Conservation (phyloP, 2,888 invertebrate species). For the Aleiodes testaceus region DNA sequence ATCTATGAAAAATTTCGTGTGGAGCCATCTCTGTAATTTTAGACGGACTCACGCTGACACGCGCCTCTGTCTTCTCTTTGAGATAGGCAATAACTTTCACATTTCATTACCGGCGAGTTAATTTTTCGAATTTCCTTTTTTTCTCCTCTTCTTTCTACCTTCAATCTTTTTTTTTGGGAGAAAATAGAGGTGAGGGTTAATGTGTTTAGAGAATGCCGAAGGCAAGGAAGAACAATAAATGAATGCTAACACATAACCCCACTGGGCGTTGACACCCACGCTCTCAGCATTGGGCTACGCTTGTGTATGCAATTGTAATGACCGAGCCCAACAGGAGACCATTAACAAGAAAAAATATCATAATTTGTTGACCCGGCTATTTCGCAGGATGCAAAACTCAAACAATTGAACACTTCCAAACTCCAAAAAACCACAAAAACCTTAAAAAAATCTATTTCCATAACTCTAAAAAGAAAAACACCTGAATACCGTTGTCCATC, state of each 20-base stretch:
- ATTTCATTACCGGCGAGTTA: constrained; percentile 65
- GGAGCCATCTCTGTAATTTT: constrained; percentile 20
- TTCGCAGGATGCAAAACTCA: no score
- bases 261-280: constrained; percentile 65
- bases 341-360: constrained; percentile 9
- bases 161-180: background rate
- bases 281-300: constrained; percentile 37
- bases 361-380: constrained; percentile 11
- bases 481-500: no score
- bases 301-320: constrained; percentile 11
- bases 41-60: constrained; percentile 37
- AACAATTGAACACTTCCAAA: no score
- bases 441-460: background rate
- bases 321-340: background rate
- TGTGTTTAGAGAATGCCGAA: constrained; percentile 48
- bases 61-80: constrained; percentile 35
- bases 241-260: constrained; percentile 63
- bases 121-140: background rate
- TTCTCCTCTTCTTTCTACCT: background rate
- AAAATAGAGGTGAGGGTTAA: constrained; percentile 42
- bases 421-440: background rate
- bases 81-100: constrained; percentile 66
- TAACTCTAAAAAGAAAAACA: constrained; percentile 1
- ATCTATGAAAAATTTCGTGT: constrained; percentile 31
- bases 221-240: constrained; percentile 58